Base-by-base conservation (phyloP, 2,888 invertebrate species). In the Chloromyia formosa region DNA sequence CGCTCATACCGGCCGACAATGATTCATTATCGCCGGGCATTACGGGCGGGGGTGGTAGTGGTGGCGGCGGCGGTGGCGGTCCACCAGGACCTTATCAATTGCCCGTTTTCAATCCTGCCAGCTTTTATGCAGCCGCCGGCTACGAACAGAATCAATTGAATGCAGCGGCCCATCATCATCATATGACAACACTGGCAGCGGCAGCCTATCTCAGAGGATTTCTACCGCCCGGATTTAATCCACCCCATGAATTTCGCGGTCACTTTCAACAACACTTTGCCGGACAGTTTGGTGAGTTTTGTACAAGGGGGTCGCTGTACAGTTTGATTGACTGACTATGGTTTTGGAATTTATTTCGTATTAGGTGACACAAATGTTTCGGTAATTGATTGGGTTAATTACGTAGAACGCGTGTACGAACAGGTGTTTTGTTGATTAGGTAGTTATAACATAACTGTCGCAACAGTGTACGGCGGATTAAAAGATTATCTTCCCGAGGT, bases 251-350 rank as follows among this genome's bases (percentile, higher is more conserved):
- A 71, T 85, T 85, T 77, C 81, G 84, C 14, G 85, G 85, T 1
- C 85, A 85, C 75, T 85, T 85, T 76, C 85, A 85, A 74, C 85
- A 85, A 78, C 84, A 85, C 77, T 85, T 85, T 73, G 83, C 83
- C n/a, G 82, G 80, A 60, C 85, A 85, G 76, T 85, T 85, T 78
- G 84, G 83, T 80, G 75, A 82, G 83, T 82, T 58, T 40, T 27
- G n/a, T 7, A 35, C 27, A 35, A 35, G 27, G 2, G 7, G 3
- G 7, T 35, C 27, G 7, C 7, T 35, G 27, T n/a, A n/a, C 27
- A 35, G 27, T 35, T 35, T 35, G 27, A 35, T 7, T 35, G 27
- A 35, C 27, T 4, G 27, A 35, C 2, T 35, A 35, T 2, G 27
- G 27, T 35, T 35, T 35, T 35, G 27, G 27, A 35, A 35, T 35